Evolutionary conservation across 2,797 vertebrate species (phyloP), one percentile per base, ranked within the genome.

Genomic region (Myoxocephalus aenaeus): DNA sequence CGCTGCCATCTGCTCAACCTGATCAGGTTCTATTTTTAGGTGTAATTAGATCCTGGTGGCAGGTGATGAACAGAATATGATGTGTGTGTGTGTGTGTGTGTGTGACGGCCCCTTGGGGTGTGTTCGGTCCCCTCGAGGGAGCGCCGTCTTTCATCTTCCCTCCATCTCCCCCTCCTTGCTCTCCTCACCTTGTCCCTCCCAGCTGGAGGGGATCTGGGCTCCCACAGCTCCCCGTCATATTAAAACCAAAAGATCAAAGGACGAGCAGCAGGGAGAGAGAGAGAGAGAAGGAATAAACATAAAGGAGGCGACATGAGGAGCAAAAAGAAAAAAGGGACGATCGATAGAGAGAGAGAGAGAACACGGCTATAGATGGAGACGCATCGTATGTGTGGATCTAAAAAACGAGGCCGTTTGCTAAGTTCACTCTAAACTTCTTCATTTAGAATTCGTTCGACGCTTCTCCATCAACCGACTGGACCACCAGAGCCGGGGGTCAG

Each of bases 161-260:
- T 78, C 65, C 73, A 53, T 84, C 74, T 75, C 76, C 50, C 65
- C 61, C 0, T 25, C 61, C 69, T 67, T 18, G 64, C 79, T 71
- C 73, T 62, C 75, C 48, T 78, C 68, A 15, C 58, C 66, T 65
- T n/a, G 78, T 77, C 69, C 56, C 67, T 65, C 81, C 79, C 87
- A 85, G 90, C 80, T 89, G 89, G 83, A 86, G 46, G 83, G 25
- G 75, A 83, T 66, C 69, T 61, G 84, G 7, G 73, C 80, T 83
- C 76, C 79, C 68, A 56, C 74, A 42, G 70, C 69, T 82, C 78
- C 42, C 82, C 34, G 80, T 80, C 89, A 87, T 64, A 80, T 82
- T 81, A 67, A 87, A 86, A 85, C 71, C 66, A 2, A 73, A 38
- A 91, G 87, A 91, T 90, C 86, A 90, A 86, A 92, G 70, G 73